Base-by-base conservation (phyloP, 2,888 invertebrate genomes). In the Tenodera sinensis region DNA sequence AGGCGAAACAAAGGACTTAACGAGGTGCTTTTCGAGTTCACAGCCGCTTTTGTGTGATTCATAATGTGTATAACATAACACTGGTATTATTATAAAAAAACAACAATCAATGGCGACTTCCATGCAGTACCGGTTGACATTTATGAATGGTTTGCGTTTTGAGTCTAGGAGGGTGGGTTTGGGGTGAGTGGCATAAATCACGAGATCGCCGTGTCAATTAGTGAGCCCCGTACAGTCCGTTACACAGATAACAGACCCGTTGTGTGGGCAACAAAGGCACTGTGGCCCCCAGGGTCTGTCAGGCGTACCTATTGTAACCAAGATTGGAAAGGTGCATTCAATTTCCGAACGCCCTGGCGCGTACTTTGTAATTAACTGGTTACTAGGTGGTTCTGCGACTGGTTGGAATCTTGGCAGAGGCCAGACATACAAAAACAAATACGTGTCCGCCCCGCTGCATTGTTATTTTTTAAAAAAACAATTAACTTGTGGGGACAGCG, bases 171-270 rank as follows among this genome's bases (percentile, higher is more conserved):
- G 14, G 47, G 85, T n/a, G 47, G 42, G 27, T 85, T 85, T 85
- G 42, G 34, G 86, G 25, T 7, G 82, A 34, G 34, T 83, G n/a
- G 14, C 87, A 87, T 87, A 87, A 87, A 87, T 87, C 87, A 87
- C 87, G 82, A 82, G 87, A 87, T 87, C 87, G 83, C 42, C 82
- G 83, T 87, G 87, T 87, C 87, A 87, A 87, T 87, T 87, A 87
- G 87, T 83, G 83, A 71, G 83, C 81, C 25, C 8, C 0, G 87
- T 87, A 87, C 87, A 87, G 87, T 87, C 87, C 14, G 27, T 42
- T 86, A 71, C 54, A 71, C 54, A 71, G 54, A 71, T 71, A 71
- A 71, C 54, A 71, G 54, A 15, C 6, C 54, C 20, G 54, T 71
- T 71, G 54, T 71, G 15, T 71, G 54, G 54, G 54, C 54, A 71